phyloP scores from a whole-genome alignment of 2,113 vertebrate genomes.

The Neomonachus schauinslandi region DNA sequence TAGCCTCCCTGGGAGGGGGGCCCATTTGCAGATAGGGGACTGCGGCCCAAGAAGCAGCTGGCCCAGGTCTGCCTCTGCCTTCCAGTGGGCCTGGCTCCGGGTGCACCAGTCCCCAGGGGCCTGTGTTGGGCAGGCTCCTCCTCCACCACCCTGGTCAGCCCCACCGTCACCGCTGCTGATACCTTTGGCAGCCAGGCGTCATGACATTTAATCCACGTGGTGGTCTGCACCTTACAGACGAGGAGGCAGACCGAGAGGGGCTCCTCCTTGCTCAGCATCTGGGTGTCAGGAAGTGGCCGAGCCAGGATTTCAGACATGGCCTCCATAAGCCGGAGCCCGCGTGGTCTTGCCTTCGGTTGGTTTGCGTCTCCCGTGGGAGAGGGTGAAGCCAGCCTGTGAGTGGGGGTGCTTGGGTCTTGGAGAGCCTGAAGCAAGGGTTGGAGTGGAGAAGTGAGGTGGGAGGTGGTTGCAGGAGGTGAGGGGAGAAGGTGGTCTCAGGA shows the following conservation, averaged over 20 bases:
- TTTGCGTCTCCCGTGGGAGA: too few relatives aligned
- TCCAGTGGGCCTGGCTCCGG: too few relatives aligned
- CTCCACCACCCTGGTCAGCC: background rate
- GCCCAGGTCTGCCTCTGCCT: background rate
- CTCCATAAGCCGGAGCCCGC: fast-evolving
- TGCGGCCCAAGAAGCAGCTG: background rate
- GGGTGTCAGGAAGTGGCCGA: background rate
- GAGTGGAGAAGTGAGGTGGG: background rate
- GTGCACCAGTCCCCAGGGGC: background rate
- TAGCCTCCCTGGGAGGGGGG: background rate
- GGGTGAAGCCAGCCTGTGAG: background rate
- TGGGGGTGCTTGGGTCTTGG: background rate
- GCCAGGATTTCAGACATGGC: background rate
- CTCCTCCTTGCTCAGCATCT: background rate
- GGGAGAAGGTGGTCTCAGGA: background rate
- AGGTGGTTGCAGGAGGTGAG: background rate
- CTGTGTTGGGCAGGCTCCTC: too few relatives aligned
- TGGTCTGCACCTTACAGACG: background rate
- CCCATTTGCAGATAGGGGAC: background rate
- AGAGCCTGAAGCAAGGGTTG: background rate
- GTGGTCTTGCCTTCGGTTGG: background rate
- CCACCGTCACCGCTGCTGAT: fast-evolving
- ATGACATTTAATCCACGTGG: fast-evolving
- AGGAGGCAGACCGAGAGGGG: too few relatives aligned
- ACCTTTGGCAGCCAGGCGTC: background rate